Evolutionary conservation across 2,113 vertebrate species (phyloP).

Genomic region (Menura novaehollandiae): DNA sequence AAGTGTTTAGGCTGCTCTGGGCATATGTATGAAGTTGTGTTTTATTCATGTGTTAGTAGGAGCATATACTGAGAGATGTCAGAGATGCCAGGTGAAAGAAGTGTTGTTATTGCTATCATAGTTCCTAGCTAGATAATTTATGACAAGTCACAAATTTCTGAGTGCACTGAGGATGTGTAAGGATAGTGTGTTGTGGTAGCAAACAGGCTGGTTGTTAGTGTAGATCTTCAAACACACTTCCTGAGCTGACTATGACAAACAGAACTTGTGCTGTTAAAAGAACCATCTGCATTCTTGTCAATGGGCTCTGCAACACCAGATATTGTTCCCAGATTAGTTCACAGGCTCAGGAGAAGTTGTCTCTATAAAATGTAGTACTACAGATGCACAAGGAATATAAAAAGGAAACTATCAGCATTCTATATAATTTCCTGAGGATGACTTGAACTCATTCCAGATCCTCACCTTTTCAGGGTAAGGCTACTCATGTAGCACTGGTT

Average conservation of each 20-base stretch:
- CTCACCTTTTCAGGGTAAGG: background rate
- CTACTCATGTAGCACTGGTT: fast-evolving
- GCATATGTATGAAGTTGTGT: background rate
- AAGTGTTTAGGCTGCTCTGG: background rate
- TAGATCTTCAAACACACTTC: background rate
- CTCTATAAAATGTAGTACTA: background rate
- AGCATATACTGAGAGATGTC: background rate
- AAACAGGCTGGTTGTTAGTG: background rate
- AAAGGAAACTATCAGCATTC: background rate
- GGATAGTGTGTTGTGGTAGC: background rate
- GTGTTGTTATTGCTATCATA: background rate
- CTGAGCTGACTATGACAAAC: background rate
- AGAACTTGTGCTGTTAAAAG: background rate
- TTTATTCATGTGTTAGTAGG: background rate
- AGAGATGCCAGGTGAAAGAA: background rate
- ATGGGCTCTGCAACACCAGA: background rate
- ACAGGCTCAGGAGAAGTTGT: background rate
- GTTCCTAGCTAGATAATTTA: background rate
- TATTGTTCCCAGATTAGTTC: background rate
- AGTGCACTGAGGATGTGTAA: background rate
- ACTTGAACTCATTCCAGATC: background rate
- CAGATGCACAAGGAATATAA: background rate
- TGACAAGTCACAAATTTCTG: background rate
- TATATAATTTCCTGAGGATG: background rate
- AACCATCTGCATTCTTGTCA: background rate